A percentile compares a stretch with the other conserved stretches of the same genome.
phyloP scores from a whole-genome alignment of 2,888 invertebrate species.

The Diarsia mendica region DNA sequence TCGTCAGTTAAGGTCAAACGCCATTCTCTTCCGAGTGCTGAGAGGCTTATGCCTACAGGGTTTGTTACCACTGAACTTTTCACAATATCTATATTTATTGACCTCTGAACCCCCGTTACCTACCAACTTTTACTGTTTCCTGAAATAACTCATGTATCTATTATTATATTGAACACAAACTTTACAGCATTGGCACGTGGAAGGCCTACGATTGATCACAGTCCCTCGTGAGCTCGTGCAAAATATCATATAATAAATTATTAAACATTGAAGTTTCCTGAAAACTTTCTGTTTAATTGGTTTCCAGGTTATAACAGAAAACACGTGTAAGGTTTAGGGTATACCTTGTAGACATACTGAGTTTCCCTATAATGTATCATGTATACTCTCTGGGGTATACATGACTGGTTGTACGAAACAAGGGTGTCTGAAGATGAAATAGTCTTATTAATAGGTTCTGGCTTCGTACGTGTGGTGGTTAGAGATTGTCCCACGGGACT shows the following conservation, averaged over 20 bases:
- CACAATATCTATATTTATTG: background rate
- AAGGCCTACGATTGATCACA: background rate
- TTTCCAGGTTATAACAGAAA: background rate
- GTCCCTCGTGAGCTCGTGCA: background rate
- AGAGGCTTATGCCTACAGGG: background rate
- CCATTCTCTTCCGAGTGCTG: background rate
- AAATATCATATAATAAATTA: background rate
- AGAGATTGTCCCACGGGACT: background rate
- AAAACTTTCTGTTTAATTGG: background rate
- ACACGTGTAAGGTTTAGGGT: background rate
- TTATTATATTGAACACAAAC: background rate
- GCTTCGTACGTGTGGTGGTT: background rate
- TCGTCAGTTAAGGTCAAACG: background rate
- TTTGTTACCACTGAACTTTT: background rate
- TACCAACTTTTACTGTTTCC: background rate
- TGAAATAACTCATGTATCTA: background rate
- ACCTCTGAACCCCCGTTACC: background rate
- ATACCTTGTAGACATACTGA: background rate
- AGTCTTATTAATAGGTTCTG: background rate
- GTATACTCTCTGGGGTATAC: background rate
- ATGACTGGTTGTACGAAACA: background rate
- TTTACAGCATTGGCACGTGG: background rate
- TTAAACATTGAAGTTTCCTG: background rate
- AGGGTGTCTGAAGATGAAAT: conserved; percentile 5
- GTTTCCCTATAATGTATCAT: background rate